Evolutionary conservation across 2,888 invertebrate species (phyloP).

Genomic region (Fabriciana adippe): DNA sequence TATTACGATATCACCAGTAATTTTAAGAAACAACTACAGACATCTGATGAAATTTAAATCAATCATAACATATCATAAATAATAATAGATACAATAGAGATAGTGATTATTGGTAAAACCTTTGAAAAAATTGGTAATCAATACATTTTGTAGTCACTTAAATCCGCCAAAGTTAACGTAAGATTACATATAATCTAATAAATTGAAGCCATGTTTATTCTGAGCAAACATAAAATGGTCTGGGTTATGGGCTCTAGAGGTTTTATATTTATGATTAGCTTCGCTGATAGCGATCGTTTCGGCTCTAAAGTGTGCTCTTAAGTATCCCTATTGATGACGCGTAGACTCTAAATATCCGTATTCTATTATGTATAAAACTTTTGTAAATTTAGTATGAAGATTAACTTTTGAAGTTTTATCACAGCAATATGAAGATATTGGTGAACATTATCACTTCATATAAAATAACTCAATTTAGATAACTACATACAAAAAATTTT

Average conservation of each 20-base stretch:
- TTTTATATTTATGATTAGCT: constrained; percentile 69
- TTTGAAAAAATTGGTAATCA: too few relatives aligned
- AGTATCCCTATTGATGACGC: constrained; percentile 59
- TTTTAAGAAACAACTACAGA: too few relatives aligned
- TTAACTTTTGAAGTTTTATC: not conserved
- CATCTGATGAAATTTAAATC: not conserved
- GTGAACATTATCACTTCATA: not conserved
- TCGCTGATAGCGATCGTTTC: constrained; percentile 59
- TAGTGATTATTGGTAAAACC: not conserved
- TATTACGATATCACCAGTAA: too few relatives aligned
- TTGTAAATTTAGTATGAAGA: constrained; percentile 6
- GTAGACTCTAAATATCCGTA: constrained; percentile 34
- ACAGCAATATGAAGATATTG: not conserved
- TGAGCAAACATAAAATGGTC: constrained; percentile 54
- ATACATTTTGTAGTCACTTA: not conserved
- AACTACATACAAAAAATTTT: too few relatives aligned
- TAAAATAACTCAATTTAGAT: too few relatives aligned
- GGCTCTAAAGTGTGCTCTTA: constrained; percentile 58
- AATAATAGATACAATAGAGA: not conserved
- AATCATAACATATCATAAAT: constrained; percentile 5
- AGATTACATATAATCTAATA: constrained; percentile 44
- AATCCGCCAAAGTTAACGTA: constrained; percentile 22
- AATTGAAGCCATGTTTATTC: constrained; percentile 53
- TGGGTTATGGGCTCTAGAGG: constrained; percentile 51
- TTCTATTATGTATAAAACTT: constrained; percentile 25